These are phyloP conservation scores for Hydrophis major DNA, from an alignment of 2,797 vertebrate genomes.

Conservation along the genomic window DNA sequence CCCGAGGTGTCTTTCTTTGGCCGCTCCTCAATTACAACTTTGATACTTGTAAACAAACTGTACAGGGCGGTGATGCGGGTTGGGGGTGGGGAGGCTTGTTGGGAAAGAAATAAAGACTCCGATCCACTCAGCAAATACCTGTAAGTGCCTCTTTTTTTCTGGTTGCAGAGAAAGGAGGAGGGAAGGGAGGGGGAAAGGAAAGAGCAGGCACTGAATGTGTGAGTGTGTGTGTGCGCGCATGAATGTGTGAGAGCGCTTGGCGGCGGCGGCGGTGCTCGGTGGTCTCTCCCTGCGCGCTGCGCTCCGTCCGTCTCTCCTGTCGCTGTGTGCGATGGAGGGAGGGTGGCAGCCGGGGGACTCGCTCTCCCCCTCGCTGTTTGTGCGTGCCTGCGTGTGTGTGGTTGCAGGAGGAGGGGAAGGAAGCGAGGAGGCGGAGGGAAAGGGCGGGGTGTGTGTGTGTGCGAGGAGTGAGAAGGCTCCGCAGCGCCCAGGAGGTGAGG, in stretches of 20 bases:
- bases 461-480: slow-evolving; percentile 65
- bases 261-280: slow-evolving; percentile 56
- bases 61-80: slow-evolving; percentile 45
- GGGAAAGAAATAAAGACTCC: slow-evolving; percentile 64
- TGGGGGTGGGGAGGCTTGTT: slow-evolving; percentile 34
- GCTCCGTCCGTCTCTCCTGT: slow-evolving; percentile 85
- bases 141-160: slow-evolving; percentile 70
- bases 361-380: background rate
- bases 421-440: slow-evolving; percentile 37
- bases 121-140: slow-evolving; percentile 69
- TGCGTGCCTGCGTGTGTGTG: slow-evolving; percentile 25
- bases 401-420: slow-evolving; percentile 46
- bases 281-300: slow-evolving; percentile 73
- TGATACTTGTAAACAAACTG: slow-evolving; percentile 79
- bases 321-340: slow-evolving; percentile 80
- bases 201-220: slow-evolving; percentile 64
- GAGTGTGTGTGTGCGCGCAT: slow-evolving; percentile 63
- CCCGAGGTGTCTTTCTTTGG: slow-evolving; percentile 73
- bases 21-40: slow-evolving; percentile 75
- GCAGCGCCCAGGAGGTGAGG: slow-evolving; percentile 92
- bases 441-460: background rate
- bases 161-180: slow-evolving; percentile 69
- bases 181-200: slow-evolving; percentile 63
- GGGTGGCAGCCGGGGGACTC: slow-evolving; percentile 48
- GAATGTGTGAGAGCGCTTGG: slow-evolving; percentile 59